Evolutionary conservation across 92 coral and sea anemone species (phyloP).

Genomic region (Porites rus): DNA sequence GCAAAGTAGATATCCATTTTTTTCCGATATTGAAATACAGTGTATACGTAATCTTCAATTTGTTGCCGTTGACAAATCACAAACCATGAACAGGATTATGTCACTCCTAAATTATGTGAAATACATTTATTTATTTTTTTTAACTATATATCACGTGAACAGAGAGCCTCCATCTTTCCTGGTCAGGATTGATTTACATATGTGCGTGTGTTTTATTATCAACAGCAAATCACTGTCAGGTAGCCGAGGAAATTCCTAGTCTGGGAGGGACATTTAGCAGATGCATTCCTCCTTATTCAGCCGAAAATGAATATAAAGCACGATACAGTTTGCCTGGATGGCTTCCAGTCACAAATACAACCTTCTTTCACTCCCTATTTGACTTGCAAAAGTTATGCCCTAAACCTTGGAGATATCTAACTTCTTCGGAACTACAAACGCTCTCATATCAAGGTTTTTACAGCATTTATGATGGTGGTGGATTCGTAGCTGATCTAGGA

Average conservation of each 20-base stretch:
- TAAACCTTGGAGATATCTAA: slow-evolving; percentile 76
- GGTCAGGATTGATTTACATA: no score
- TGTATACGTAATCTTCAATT: no score
- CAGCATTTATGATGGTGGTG: slow-evolving; percentile 77
- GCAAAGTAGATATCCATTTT: no score
- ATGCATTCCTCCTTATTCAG: slow-evolving; percentile 67
- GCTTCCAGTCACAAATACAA: slow-evolving; percentile 71
- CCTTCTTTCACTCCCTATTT: slow-evolving; percentile 59
- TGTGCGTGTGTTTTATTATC: neutral
- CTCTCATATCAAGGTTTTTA: slow-evolving; percentile 58
- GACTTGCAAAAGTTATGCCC: slow-evolving; percentile 71
- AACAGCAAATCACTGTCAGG: slow-evolving; percentile 56
- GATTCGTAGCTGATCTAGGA: slow-evolving; percentile 86
- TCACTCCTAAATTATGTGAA: no score
- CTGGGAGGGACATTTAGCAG: slow-evolving; percentile 38
- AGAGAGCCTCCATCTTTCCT: no score
- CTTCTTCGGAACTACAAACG: slow-evolving; percentile 60
- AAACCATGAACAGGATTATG: no score
- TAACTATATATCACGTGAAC: no score
- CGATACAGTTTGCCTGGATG: slow-evolving; percentile 73
- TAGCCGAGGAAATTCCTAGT: neutral
- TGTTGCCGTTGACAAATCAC: no score
- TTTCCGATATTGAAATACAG: no score
- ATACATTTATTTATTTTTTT: no score
- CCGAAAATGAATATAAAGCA: slow-evolving; percentile 64